phyloP scores from a whole-genome alignment of 1,140 invertebrate species.

The Lordiphosa mommai region DNA sequence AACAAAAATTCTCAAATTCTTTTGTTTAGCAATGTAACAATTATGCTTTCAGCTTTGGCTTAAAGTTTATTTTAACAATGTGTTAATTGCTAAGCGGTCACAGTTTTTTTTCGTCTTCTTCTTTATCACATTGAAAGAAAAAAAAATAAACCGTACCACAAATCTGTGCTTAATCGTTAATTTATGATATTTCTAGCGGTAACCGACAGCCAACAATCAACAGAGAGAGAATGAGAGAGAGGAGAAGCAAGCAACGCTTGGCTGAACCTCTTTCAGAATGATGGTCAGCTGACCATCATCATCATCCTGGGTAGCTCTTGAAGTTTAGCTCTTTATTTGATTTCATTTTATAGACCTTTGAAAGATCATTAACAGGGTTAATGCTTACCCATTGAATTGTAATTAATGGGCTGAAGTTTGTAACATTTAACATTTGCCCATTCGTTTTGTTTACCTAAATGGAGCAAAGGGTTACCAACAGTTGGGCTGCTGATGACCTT shows the following conservation, averaged over 20 bases:
- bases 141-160: slow-evolving; percentile 46
- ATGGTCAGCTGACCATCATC: slow-evolving; percentile 20
- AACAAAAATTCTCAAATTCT: slow-evolving; percentile 29
- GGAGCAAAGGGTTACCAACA: neutral
- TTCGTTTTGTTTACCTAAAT: slow-evolving; percentile 20
- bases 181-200: slow-evolving; percentile 72
- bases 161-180: slow-evolving; percentile 75
- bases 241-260: slow-evolving; percentile 27
- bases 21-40: slow-evolving; percentile 53
- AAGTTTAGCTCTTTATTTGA: slow-evolving; percentile 36
- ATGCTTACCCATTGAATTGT: slow-evolving; percentile 18
- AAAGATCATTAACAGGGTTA: slow-evolving; percentile 33
- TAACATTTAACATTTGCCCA: slow-evolving; percentile 21
- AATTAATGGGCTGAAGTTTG: slow-evolving; percentile 40
- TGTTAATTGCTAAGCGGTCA: slow-evolving; percentile 58
- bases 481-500: neutral
- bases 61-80: slow-evolving; percentile 60
- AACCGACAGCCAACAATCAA: slow-evolving; percentile 63
- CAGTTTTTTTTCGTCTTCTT: slow-evolving; percentile 17
- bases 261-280: slow-evolving; percentile 34
- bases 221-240: slow-evolving; percentile 2
- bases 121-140: neutral
- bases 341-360: slow-evolving; percentile 46
- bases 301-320: slow-evolving; percentile 46
- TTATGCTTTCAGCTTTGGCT: slow-evolving; percentile 42